phyloP scores from a whole-genome alignment of 1,140 invertebrate genomes.

The Charaxes varanes region DNA sequence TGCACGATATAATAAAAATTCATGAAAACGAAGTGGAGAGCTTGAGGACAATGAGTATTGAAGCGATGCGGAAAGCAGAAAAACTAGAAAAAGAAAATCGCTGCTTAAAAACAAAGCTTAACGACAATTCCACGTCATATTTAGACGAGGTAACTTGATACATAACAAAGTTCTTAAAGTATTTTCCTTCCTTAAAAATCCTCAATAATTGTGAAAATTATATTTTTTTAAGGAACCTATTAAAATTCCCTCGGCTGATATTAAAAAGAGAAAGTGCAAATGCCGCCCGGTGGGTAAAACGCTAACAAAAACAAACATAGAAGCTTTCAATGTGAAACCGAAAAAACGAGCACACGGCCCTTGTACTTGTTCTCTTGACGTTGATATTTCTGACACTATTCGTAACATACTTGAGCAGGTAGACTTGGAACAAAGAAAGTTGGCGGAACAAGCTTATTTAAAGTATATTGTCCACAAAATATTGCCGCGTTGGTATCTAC shows the following conservation, averaged over 20 bases:
- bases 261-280: conserved; percentile 30
- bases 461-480: conserved; percentile 61
- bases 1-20: conserved; percentile 51
- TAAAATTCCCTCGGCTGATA: conserved; percentile 29
- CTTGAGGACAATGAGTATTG: conserved; percentile 57
- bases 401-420: conserved; percentile 64
- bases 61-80: conserved; percentile 55
- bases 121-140: conserved; percentile 8
- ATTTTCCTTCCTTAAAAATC: no score
- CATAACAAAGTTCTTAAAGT: no score
- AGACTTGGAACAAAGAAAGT: conserved; percentile 48
- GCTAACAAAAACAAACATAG: conserved; percentile 51
- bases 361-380: conserved; percentile 55
- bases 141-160: conserved; percentile 19
- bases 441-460: conserved; percentile 51
- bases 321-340: conserved; percentile 53
- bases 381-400: conserved; percentile 57
- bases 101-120: conserved; percentile 32
- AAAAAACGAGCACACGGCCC: conserved; percentile 36
- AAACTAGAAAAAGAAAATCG: conserved; percentile 52
- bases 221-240: conserved; percentile 32
- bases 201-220: conserved; percentile 2
- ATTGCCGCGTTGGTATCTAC: no score
- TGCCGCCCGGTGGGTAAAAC: conserved; percentile 31
- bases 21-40: conserved; percentile 66